Conservation (phyloP, 2,113 vertebrate species). For the Orientallactaga bullata region DNA sequence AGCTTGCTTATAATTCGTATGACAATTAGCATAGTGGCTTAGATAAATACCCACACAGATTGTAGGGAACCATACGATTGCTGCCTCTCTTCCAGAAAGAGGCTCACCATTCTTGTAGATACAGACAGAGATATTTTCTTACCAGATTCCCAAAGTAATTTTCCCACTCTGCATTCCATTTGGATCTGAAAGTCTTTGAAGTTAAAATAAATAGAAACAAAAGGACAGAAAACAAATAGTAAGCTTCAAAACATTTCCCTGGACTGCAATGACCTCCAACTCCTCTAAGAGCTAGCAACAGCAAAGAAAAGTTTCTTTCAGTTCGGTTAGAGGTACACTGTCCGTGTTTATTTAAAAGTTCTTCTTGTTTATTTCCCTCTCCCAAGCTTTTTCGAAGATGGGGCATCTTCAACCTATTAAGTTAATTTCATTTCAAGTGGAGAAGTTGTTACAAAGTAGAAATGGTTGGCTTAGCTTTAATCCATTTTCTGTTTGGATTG, state of each 20-base stretch:
- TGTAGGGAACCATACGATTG: constrained; percentile 61
- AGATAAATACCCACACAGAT: constrained; percentile 60
- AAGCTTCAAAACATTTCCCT: constrained; percentile 19
- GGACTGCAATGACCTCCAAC: neutral
- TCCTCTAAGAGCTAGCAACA: constrained; percentile 39
- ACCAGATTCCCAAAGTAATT: constrained; percentile 12
- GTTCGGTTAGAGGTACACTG: neutral
- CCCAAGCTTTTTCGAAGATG: constrained; percentile 48
- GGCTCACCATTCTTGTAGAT: constrained; percentile 72
- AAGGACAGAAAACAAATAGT: constrained; percentile 57
- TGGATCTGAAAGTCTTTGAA: constrained; percentile 58
- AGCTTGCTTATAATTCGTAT: constrained; percentile 50
- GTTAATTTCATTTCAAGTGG: constrained; percentile 61
- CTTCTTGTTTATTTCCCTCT: constrained; percentile 59
- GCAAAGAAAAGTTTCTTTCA: neutral
- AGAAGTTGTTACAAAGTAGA: constrained; percentile 62
- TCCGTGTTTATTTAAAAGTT: constrained; percentile 68
- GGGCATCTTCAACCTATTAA: constrained; percentile 36
- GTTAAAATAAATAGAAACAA: constrained; percentile 68
- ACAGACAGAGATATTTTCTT: constrained; percentile 70
- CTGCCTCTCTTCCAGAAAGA: constrained; percentile 68
- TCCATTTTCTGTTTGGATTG: constrained; percentile 33
- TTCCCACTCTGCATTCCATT: constrained; percentile 50
- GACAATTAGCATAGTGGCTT: constrained; percentile 74
- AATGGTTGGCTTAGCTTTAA: constrained; percentile 45